These are phyloP conservation scores for Stichopus horrens DNA, from an alignment of 53 echinoderm and acorn worm species.

Conservation along the genomic window DNA sequence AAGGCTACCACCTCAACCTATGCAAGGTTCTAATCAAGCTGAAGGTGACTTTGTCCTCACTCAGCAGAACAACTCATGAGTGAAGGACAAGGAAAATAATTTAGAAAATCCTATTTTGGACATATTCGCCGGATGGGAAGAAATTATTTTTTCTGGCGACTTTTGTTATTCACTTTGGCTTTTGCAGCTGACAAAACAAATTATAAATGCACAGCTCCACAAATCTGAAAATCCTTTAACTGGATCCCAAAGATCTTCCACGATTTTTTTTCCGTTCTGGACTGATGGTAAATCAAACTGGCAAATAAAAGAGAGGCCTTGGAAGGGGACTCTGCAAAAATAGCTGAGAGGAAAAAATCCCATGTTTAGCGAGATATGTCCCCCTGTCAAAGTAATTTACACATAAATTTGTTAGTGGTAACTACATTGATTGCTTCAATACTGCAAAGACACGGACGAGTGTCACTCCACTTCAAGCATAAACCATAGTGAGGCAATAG, in stretches of 20 bases:
- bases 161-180: neutral
- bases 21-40: neutral
- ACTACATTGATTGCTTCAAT: too few species aligned
- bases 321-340: neutral
- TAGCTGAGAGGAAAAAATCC: too few species aligned
- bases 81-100: neutral
- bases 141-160: neutral
- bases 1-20: neutral
- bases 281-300: neutral
- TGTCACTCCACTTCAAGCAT: too few species aligned
- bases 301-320: neutral
- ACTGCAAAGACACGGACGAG: too few species aligned
- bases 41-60: conserved; percentile 19
- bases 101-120: neutral
- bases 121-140: neutral
- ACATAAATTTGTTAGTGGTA: too few species aligned
- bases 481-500: too few species aligned
- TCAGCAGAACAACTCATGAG: neutral
- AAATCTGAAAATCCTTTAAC: neutral
- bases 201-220: neutral
- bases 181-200: conserved; percentile 19
- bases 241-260: neutral
- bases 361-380: too few species aligned
- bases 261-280: neutral
- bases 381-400: too few species aligned